These are phyloP conservation scores for Rotaria sp. DNA, from an alignment of 2,888 invertebrate genomes.

Conservation along the genomic window DNA sequence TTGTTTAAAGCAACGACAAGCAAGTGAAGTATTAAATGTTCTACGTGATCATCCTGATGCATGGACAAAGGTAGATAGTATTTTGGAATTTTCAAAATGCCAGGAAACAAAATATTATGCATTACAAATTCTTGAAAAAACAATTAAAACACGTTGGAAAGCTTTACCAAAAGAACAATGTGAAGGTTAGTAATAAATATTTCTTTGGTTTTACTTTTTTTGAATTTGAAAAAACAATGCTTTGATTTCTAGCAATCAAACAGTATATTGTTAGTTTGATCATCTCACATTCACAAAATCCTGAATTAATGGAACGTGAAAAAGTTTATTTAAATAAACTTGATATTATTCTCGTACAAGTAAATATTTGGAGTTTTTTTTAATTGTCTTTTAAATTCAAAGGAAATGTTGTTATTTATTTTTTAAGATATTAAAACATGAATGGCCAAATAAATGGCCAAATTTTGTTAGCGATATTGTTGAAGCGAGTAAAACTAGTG, in stretches of 20 bases:
- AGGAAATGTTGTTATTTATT: no score
- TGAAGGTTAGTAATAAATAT: constrained; percentile 61
- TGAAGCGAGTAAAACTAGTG: constrained; percentile 95
- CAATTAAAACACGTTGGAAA: constrained; percentile 97
- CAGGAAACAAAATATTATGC: constrained; percentile 99
- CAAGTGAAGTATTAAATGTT: constrained; percentile 86
- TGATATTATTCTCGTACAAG: constrained; percentile 95
- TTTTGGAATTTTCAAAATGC: constrained; percentile 86
- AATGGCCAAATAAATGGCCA: constrained; percentile 69
- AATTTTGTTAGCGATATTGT: constrained; percentile 97
- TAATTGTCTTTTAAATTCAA: no score
- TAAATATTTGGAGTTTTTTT: constrained; percentile 51
- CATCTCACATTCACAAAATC: constrained; percentile 91
- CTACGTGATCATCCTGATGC: constrained; percentile 96
- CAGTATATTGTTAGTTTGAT: constrained; percentile 97
- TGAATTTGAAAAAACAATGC: no score
- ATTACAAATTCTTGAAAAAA: constrained; percentile 94
- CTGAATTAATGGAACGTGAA: constrained; percentile 77
- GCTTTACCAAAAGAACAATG: constrained; percentile 93
- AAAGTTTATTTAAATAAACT: constrained; percentile 93
- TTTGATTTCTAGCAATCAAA: constrained; percentile 70
- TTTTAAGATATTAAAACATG: not conserved
- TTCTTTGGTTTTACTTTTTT: not conserved
- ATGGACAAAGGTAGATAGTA: constrained; percentile 97
- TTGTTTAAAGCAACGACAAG: constrained; percentile 59